Conservation (phyloP, 92 coral and sea anemone genomes). For the Epizoanthus ramosus region DNA sequence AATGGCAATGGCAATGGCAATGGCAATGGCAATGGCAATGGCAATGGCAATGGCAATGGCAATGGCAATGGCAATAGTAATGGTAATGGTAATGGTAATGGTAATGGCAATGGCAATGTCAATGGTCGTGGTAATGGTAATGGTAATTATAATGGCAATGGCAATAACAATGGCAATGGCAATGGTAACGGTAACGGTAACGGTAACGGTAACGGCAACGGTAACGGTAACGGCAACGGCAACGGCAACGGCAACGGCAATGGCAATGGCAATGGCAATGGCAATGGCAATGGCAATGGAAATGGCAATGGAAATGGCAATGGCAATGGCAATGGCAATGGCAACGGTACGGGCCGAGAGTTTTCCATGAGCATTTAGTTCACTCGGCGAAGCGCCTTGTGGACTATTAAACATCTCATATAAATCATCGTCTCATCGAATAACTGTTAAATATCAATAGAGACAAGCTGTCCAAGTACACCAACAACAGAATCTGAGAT, state of each 20-base stretch:
- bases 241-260: background rate
- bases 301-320: no score
- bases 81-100: background rate
- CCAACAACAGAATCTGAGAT: background rate
- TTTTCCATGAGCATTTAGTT: no score
- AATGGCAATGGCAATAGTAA: background rate
- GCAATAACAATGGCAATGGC: background rate
- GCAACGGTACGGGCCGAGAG: background rate
- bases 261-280: background rate
- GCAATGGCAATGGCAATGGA: background rate
- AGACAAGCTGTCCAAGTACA: no score
- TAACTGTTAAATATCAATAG: no score
- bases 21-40: background rate
- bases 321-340: background rate
- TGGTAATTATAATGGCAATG: background rate
- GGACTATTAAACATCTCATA: background rate
- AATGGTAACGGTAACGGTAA: no score
- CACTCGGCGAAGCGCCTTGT: no score
- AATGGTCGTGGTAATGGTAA: background rate
- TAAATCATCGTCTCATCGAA: no score
- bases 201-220: background rate
- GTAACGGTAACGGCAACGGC: background rate
- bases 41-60: background rate
- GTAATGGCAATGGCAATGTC: background rate
- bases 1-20: background rate